phyloP scores from a whole-genome alignment of 2,888 invertebrate species.

The Eurois occulta region DNA sequence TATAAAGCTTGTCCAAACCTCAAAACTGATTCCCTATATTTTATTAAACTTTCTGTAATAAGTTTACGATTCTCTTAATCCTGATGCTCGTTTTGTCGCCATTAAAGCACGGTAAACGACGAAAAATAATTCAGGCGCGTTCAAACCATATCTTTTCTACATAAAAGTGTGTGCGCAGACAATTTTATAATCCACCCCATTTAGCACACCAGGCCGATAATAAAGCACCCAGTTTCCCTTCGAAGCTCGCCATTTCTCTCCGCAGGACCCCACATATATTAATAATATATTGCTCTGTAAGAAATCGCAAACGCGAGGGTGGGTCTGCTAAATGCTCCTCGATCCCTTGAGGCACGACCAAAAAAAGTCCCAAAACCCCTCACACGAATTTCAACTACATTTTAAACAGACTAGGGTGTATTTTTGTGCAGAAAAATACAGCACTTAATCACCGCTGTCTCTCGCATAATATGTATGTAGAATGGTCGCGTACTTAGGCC shows the following conservation, averaged over 20 bases:
- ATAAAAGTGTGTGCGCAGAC: conserved; percentile 41
- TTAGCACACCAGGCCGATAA: conserved; percentile 68
- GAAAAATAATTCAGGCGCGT: conserved; percentile 25
- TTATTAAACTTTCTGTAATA: neutral
- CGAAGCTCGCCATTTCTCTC: conserved; percentile 82
- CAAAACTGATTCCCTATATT: neutral
- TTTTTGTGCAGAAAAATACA: conserved; percentile 63
- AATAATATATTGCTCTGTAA: conserved; percentile 89
- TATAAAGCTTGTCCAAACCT: neutral
- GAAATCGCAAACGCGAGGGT: conserved; percentile 87
- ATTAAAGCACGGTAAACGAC: conserved; percentile 6
- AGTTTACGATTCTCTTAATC: neutral
- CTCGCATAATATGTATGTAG: conserved; percentile 86
- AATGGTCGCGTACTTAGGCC: conserved; percentile 85
- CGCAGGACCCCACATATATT: conserved; percentile 82
- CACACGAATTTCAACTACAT: conserved; percentile 69
- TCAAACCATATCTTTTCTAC: conserved; percentile 31
- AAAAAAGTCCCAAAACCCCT: conserved; percentile 70
- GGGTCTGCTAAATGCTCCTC: conserved; percentile 84
- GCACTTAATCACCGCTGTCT: conserved; percentile 87
- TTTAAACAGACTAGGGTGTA: conserved; percentile 60
- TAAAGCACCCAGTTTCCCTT: conserved; percentile 81
- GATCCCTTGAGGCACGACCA: conserved; percentile 82
- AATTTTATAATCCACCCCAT: conserved; percentile 64
- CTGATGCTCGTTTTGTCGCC: neutral